Evolutionary conservation across 2,113 vertebrate genomes (phyloP).

Genomic region (Antechinus stuartii): DNA sequence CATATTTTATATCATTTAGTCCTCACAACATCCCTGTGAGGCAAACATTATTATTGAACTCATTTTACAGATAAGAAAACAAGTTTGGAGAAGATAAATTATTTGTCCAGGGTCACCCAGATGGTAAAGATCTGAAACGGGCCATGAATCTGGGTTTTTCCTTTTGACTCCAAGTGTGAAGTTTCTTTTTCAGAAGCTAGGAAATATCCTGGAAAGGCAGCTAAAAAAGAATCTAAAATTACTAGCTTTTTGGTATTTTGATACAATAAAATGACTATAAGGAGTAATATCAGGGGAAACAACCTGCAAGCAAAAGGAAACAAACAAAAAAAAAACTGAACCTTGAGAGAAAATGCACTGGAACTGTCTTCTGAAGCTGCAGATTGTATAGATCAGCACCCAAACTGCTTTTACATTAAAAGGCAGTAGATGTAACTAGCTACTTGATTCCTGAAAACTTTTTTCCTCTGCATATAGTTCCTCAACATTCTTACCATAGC

Average conservation of each 20-base stretch:
- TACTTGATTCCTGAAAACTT: background rate
- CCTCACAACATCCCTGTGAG: no score
- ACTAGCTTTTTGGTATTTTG: background rate
- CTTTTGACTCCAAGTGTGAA: background rate
- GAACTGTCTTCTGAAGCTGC: background rate
- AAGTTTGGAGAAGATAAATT: background rate
- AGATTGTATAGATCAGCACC: conserved; percentile 32
- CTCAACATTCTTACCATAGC: background rate
- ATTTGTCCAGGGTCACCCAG: background rate
- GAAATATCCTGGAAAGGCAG: background rate
- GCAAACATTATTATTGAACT: background rate
- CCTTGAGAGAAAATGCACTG: background rate
- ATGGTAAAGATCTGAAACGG: background rate
- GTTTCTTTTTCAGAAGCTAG: background rate
- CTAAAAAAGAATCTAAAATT: conserved; percentile 20
- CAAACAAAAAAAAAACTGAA: conserved; percentile 29
- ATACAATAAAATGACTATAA: background rate
- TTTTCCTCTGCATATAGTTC: background rate
- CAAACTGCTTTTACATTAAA: background rate
- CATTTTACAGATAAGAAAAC: background rate
- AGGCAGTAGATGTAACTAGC: background rate
- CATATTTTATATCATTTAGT: no score
- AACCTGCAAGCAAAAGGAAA: conserved; percentile 21
- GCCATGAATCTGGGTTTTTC: background rate
- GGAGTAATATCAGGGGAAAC: conserved; percentile 1